Evolutionary conservation across 2,797 vertebrate genomes (phyloP).

Genomic region (Helarctos malayanus): DNA sequence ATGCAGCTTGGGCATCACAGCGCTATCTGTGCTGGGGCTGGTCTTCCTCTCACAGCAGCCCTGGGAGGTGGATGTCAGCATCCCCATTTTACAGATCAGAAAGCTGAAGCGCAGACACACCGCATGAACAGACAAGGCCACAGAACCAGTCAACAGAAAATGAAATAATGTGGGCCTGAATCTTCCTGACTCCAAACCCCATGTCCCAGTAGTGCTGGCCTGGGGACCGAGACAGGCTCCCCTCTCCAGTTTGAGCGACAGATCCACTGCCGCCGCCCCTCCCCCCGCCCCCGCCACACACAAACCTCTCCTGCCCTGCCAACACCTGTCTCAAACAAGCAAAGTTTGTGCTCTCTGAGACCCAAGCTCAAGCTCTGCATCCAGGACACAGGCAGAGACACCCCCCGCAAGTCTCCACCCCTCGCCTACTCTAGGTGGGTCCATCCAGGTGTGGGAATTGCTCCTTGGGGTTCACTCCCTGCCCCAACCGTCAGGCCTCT

Average conservation of each 20-base stretch:
- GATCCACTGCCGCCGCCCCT: neutral
- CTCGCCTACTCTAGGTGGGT: neutral
- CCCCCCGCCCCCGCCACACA: no score
- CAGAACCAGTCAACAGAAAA: slow-evolving; percentile 15
- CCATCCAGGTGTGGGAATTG: neutral
- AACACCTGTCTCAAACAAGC: neutral
- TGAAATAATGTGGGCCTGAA: neutral
- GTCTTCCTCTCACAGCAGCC: neutral
- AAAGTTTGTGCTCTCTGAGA: neutral
- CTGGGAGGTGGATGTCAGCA: neutral
- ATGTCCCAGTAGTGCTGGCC: neutral
- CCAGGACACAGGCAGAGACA: neutral
- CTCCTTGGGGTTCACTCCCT: neutral
- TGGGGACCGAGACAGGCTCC: neutral
- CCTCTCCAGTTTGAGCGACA: neutral
- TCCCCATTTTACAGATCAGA: neutral
- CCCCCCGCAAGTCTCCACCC: no score
- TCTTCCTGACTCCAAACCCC: neutral
- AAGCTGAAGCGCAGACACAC: neutral
- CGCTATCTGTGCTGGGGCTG: neutral
- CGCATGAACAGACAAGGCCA: neutral
- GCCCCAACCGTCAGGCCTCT: neutral
- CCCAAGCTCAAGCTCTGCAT: neutral
- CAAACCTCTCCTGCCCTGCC: no score
- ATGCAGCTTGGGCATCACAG: neutral